Percentiles rank a stretch among this genome's conserved stretches.
These are phyloP conservation scores for Acrocephalus scirpaceus DNA, from an alignment of 2,797 vertebrate genomes.

Conservation along the genomic window DNA sequence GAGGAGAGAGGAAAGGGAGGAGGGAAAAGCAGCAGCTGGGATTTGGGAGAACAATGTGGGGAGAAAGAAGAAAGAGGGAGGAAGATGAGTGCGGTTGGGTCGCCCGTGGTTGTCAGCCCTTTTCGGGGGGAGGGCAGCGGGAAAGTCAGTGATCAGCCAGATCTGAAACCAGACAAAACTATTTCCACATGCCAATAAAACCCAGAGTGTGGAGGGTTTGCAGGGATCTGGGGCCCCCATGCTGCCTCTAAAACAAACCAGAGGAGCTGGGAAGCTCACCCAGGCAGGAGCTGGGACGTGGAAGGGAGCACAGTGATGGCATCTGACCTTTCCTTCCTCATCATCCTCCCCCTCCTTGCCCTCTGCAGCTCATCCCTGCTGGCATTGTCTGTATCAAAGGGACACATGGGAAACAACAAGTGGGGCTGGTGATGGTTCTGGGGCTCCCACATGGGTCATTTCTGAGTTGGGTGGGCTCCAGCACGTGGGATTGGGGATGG, in stretches of 20 bases:
- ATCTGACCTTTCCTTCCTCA: not conserved
- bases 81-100: not conserved
- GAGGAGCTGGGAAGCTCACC: constrained; percentile 13
- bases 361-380: not conserved
- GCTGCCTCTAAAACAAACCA: constrained; percentile 37
- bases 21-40: not conserved
- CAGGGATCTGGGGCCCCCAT: not conserved
- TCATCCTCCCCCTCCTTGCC: not conserved
- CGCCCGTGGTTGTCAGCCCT: not conserved
- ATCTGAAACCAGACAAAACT: constrained; percentile 41
- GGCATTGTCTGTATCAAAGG: not conserved
- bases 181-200: constrained; percentile 57
- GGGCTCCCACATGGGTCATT: not conserved
- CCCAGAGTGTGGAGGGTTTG: not conserved
- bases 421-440: not conserved
- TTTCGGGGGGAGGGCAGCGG: not conserved
- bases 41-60: not conserved
- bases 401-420: not conserved
- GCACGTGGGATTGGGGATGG: fast-evolving
- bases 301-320: not conserved
- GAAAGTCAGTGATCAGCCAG: not conserved
- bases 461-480: not conserved
- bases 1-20: not conserved
- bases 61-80: not conserved
- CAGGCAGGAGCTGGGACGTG: not conserved